Conservation (phyloP, 2,113 vertebrate species). For the Aythya baeri region DNA sequence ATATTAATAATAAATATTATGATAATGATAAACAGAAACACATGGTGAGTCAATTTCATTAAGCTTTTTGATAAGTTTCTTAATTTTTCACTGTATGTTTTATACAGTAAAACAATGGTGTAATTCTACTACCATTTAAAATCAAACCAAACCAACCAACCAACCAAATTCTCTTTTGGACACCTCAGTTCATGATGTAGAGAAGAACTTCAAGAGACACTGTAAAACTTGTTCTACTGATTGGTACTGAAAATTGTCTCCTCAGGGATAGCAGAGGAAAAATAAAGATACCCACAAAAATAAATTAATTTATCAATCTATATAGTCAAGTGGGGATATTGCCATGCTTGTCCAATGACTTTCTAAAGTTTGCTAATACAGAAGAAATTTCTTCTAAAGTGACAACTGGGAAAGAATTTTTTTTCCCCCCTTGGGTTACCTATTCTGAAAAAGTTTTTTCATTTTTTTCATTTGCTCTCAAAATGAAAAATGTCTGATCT, state of each 20-base stretch:
- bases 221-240: neutral
- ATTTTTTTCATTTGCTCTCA: neutral
- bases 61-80: neutral
- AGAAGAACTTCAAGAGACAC: neutral
- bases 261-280: neutral
- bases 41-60: neutral
- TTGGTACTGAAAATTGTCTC: neutral
- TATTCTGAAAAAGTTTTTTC: neutral
- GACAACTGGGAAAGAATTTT: neutral
- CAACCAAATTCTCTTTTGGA: neutral
- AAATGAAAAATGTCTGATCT: neutral
- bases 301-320: neutral
- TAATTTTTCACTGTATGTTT: neutral
- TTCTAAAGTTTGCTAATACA: neutral
- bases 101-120: neutral
- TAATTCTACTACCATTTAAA: neutral
- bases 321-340: neutral
- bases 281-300: neutral
- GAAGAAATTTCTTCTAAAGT: neutral
- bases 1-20: neutral
- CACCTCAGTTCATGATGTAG: neutral
- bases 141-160: too few species aligned
- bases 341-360: neutral
- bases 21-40: neutral
- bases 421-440: neutral